Base-by-base conservation (phyloP, 64 coral and sea anemone genomes). In the Dendronephthya gigantea region DNA sequence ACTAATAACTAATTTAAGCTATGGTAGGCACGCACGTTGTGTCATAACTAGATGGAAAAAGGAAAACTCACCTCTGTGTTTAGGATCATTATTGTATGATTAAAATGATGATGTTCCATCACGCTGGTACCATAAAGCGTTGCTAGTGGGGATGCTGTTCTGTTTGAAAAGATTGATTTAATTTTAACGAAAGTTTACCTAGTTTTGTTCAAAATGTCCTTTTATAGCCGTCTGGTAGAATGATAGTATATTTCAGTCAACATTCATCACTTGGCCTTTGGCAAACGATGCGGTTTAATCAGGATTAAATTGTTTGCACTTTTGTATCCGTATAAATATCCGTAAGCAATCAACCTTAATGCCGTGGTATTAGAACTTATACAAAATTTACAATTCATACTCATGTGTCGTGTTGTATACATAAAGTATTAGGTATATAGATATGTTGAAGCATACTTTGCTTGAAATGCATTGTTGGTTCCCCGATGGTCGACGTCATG, bases 381-480 rank as follows among this genome's bases (percentile, higher is more conserved):
- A 12, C 13, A 29, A 35, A 27, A 74, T 74, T 30, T 74, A 2
- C 11, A 30, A 74, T 28, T 30, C n/a, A 74, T 8, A 19, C 22
- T 62, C 25, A 7, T 62, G 0, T n/a, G 50, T 52, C 13, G 50
- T 22, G 13, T 52, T 10, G 1, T 52, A 16, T 52, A 1, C 50
- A 52, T 22, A 16, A 52, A 22, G 23, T 22, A 79, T 79, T 2
- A 35, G 15, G 32, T 9, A 0, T 31, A 0, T 8, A 79, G 36
- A 36, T n/a, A n/a, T n/a, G n/a, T 8, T n/a, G 58, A 13, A 10
- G 85, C 91, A 62, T 90, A 98, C 95, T 98, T 98, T 17, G 91
- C 92, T 74, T 98, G 95, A 88, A 98, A 98, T 72, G 95, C 95
- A 85, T 98, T 98, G 86, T 98, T 98, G 50, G 95, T 98, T 17